These are phyloP conservation scores for Apostichopus parvimensis DNA, from an alignment of 35 echinoderm and acorn worm species.

Conservation along the genomic window DNA sequence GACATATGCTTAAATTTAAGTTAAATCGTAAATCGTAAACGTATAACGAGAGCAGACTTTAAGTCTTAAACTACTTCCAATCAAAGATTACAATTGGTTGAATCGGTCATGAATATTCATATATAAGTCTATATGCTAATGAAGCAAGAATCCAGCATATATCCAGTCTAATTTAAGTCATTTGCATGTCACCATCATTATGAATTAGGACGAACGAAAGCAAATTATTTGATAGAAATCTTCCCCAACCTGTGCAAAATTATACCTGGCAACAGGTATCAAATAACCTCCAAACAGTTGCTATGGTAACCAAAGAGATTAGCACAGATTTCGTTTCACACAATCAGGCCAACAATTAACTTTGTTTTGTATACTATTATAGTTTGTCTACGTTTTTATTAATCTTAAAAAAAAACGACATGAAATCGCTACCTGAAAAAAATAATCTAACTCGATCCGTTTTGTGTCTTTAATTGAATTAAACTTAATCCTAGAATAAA, in stretches of 20 bases:
- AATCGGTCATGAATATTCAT: background rate
- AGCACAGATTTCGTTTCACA: slow-evolving; percentile 23
- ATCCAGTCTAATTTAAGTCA: too few species aligned
- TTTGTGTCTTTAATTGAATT: background rate
- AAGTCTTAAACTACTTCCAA: too few species aligned
- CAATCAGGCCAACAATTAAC: slow-evolving; percentile 21
- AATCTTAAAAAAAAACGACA: background rate
- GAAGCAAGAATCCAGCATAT: too few species aligned
- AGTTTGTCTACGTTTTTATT: background rate
- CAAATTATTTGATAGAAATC: background rate
- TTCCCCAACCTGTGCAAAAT: background rate
- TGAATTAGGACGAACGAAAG: too few species aligned
- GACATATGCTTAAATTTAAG: too few species aligned
- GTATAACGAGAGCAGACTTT: too few species aligned
- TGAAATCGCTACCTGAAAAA: background rate
- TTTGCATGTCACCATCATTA: too few species aligned
- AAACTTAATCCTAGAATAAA: slow-evolving; percentile 40
- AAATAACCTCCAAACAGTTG: background rate
- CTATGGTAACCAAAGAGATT: slow-evolving; percentile 19
- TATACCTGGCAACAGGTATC: background rate
- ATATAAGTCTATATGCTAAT: background rate
- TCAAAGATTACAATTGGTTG: background rate
- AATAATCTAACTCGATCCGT: background rate
- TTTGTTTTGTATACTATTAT: too few species aligned
- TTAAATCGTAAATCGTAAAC: too few species aligned